phyloP scores from a whole-genome alignment of 2,797 vertebrate species.

The Poeciliopsis infans region DNA sequence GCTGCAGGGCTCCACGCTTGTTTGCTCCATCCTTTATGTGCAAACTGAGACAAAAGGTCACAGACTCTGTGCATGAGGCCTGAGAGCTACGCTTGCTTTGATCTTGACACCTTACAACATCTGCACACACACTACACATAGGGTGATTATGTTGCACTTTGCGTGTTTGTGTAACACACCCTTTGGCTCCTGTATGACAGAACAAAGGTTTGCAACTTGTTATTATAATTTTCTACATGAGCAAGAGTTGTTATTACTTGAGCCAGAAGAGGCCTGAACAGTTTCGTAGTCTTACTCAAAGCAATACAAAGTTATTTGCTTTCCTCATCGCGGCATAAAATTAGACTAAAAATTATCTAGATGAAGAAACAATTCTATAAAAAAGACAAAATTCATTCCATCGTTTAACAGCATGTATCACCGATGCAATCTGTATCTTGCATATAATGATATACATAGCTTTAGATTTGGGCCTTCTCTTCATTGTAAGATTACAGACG shows the following conservation, averaged over 20 bases:
- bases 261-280: too few relatives aligned
- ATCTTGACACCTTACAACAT: constrained; percentile 45
- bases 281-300: not conserved
- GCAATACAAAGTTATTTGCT: not conserved
- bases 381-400: not conserved
- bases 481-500: not conserved
- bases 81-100: constrained; percentile 54
- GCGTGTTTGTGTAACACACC: constrained; percentile 14
- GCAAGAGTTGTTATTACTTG: not conserved
- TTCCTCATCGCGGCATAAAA: not conserved
- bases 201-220: not conserved
- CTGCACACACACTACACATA: constrained; percentile 34
- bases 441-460: not conserved
- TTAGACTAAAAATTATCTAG: not conserved
- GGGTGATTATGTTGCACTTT: constrained; percentile 56
- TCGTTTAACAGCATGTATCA: not conserved
- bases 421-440: not conserved
- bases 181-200: not conserved
- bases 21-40: constrained; percentile 57
- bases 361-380: not conserved
- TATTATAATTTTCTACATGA: not conserved
- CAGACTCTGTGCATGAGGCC: constrained; percentile 36
- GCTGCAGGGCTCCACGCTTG: constrained; percentile 47
- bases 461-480: not conserved
- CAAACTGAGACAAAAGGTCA: constrained; percentile 67